phyloP scores from a whole-genome alignment of 2,113 vertebrate genomes.

The Pelecanus crispus region DNA sequence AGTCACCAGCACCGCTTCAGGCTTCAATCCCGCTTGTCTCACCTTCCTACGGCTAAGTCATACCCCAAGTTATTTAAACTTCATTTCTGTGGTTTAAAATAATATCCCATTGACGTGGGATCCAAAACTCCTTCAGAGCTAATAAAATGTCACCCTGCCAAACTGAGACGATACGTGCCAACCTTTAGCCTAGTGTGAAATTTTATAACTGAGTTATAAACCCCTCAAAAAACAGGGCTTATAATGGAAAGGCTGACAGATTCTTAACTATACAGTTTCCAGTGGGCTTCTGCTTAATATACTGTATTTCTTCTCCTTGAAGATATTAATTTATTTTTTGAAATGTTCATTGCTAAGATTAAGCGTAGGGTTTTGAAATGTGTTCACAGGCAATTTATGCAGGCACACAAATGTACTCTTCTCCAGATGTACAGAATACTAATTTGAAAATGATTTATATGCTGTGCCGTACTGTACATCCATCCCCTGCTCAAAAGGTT shows the following conservation, averaged over 20 bases:
- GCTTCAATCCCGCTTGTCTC: not conserved
- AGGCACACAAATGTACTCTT: slow-evolving; percentile 74
- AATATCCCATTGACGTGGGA: slow-evolving; percentile 62
- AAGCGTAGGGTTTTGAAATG: slow-evolving; percentile 77
- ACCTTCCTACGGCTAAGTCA: slow-evolving; percentile 52
- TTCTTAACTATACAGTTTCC: slow-evolving; percentile 74
- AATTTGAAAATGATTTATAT: slow-evolving; percentile 81
- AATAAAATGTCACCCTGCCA: slow-evolving; percentile 70
- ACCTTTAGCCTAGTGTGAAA: slow-evolving; percentile 71
- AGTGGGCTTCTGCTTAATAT: slow-evolving; percentile 75
- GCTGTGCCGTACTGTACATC: slow-evolving; percentile 22
- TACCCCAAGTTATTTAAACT: slow-evolving; percentile 63
- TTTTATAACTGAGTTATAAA: slow-evolving; percentile 78
- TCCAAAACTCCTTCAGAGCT: slow-evolving; percentile 71
- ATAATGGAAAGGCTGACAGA: slow-evolving; percentile 76
- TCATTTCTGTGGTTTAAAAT: slow-evolving; percentile 69
- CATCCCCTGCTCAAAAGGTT: slow-evolving; percentile 72
- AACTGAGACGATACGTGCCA: slow-evolving; percentile 64
- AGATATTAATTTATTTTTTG: slow-evolving; percentile 82
- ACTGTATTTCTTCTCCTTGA: slow-evolving; percentile 76
- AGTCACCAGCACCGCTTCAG: not conserved
- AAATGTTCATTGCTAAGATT: slow-evolving; percentile 81
- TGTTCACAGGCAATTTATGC: slow-evolving; percentile 79
- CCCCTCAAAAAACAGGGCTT: slow-evolving; percentile 67
- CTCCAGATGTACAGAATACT: slow-evolving; percentile 75